Conservation (phyloP, 2,113 vertebrate genomes). For the Tetrao urogallus region DNA sequence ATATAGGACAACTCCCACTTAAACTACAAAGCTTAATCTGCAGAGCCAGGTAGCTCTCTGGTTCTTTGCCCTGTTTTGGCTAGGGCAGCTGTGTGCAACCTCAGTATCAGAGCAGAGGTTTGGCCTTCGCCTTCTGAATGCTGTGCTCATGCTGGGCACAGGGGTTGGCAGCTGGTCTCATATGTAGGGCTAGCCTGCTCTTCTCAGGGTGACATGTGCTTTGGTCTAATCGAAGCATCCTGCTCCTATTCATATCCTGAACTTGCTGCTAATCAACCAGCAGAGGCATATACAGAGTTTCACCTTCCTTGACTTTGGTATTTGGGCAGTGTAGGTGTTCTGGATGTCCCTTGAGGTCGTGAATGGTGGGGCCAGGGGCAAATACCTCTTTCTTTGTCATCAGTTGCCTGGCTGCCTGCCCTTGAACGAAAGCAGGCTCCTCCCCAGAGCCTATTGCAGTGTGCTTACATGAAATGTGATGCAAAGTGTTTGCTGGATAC, state of each 20-base stretch:
- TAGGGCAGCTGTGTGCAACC: neutral
- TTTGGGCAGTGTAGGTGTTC: neutral
- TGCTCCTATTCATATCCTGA: neutral
- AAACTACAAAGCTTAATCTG: neutral
- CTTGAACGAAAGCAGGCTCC: neutral
- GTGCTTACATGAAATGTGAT: neutral
- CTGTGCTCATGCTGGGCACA: neutral
- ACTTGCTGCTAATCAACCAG: neutral
- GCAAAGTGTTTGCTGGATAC: neutral
- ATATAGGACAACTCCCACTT: neutral
- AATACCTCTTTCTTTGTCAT: neutral
- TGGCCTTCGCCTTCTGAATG: neutral
- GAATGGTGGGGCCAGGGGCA: rapidly evolving
- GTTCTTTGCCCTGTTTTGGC: neutral
- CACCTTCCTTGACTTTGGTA: neutral
- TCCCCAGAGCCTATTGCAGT: neutral
- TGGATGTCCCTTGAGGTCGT: neutral
- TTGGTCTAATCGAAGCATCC: neutral
- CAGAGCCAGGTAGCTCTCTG: neutral
- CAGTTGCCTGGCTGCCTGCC: neutral
- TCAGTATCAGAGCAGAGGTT: neutral
- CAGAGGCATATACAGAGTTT: neutral
- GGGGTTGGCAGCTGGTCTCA: neutral
- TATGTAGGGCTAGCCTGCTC: neutral
- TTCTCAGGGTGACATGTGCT: neutral